Base-by-base conservation (phyloP, 2,888 invertebrate genomes). In the Labia minor region DNA sequence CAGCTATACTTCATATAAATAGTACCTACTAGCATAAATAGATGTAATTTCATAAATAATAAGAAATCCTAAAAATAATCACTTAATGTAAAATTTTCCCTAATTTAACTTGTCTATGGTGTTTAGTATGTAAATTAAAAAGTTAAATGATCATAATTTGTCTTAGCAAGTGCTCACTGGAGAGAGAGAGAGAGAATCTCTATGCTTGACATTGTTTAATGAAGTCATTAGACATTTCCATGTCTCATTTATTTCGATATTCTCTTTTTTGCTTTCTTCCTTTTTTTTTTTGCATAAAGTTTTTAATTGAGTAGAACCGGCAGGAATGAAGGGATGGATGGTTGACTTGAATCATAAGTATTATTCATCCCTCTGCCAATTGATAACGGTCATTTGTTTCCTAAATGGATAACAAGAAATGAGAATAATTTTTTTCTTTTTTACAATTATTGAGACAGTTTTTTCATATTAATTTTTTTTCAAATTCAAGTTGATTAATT, bases 231-330 rank as follows among this genome's bases (percentile, higher is more conserved):
- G 49, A 49, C 49, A 14, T 49, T 16, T 49, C 49, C 49, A 49
- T 49, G 49, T 49, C 49, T 49, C 49, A 49, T 49, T 49, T 49
- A 4, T 49, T 49, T 49, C 49, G 16, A 49, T 49, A 49, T 49
- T 49, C 49, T 33, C 6, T 33, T 33, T 33, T 33, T n/a, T n/a
- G n/a, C n/a, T 8, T 33, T 33, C 11, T 33, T 33, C 14, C 14
- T 49, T 49, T 49, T n/a, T 10, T 49, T 49, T 49, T 49, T 49
- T 49, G 49, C 49, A n/a, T 49, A 49, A n/a, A 49, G n/a, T 49
- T 49, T 49, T 49, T 49, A 49, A 49, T 49, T 49, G 49, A 49
- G 49, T 49, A n/a, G 49, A 49, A n/a, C n/a, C n/a, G n/a, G n/a
- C n/a, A n/a, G n/a, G n/a, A n/a, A n/a, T n/a, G n/a, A n/a, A n/a